These are phyloP conservation scores for Muraenolepis orangiensis DNA, from an alignment of 2,797 vertebrate species.

Conservation along the genomic window DNA sequence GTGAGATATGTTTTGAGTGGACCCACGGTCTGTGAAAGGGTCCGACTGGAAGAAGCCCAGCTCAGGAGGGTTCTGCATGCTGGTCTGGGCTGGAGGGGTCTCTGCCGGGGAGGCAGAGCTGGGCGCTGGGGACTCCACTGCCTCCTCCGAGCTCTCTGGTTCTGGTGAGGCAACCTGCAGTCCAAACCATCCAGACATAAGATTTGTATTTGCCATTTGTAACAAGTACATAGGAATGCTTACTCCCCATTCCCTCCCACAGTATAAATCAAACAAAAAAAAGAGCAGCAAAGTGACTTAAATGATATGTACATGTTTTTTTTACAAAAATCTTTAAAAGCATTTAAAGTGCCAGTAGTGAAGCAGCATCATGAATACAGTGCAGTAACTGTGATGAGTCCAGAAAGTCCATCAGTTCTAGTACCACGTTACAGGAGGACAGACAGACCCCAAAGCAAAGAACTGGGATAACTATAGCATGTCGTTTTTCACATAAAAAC, in stretches of 20 bases:
- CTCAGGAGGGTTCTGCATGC: slow-evolving; percentile 75
- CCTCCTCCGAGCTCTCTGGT: slow-evolving; percentile 72
- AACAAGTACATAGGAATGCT: too few species aligned
- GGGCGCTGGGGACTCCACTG: slow-evolving; percentile 70
- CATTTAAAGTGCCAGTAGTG: too few species aligned
- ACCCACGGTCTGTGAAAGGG: slow-evolving; percentile 94
- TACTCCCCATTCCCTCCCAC: too few species aligned
- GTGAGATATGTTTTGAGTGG: background rate
- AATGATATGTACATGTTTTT: too few species aligned
- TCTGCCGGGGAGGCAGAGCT: slow-evolving; percentile 69
- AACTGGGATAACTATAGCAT: background rate
- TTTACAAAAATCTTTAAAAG: too few species aligned
- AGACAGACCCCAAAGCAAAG: background rate
- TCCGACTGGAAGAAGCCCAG: slow-evolving; percentile 94
- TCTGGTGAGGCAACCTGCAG: slow-evolving; percentile 80
- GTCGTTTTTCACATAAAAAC: background rate
- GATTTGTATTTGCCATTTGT: too few species aligned
- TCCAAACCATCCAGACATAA: slow-evolving; percentile 6
- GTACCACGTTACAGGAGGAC: background rate
- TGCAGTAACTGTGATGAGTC: too few species aligned
- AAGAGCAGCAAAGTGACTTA: too few species aligned
- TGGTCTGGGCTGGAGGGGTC: slow-evolving; percentile 65
- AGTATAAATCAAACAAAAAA: too few species aligned
- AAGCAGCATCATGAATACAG: too few species aligned
- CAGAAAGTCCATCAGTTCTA: too few species aligned